Evolutionary conservation across 2,888 invertebrate species (phyloP).

Genomic region (Adela reaumurella): DNA sequence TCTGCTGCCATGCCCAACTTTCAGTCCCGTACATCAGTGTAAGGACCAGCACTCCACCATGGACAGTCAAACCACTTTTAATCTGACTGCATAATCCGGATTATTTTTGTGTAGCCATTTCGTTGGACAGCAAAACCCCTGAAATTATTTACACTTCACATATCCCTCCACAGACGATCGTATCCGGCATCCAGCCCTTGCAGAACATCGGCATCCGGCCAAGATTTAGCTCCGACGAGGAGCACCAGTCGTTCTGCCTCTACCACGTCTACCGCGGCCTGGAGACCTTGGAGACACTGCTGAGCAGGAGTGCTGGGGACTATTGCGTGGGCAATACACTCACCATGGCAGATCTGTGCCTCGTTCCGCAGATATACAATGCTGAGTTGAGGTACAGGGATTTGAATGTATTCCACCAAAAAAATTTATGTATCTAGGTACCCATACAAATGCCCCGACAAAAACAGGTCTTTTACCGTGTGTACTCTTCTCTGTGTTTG

Average conservation of each 20-base stretch:
- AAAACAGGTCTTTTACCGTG: conserved; percentile 5
- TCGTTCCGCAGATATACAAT: conserved; percentile 64
- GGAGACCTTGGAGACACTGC: conserved; percentile 48
- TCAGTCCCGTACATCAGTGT: too few relatives aligned
- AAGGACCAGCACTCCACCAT: too few relatives aligned
- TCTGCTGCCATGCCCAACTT: too few relatives aligned
- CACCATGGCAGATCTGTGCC: conserved; percentile 63
- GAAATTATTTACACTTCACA: too few relatives aligned
- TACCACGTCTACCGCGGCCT: conserved; percentile 55
- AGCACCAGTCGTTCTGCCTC: conserved; percentile 43
- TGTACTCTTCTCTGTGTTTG: conserved; percentile 22
- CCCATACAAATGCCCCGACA: conserved; percentile 5
- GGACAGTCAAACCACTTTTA: too few relatives aligned
- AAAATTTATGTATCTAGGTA: not conserved
- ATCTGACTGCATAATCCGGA: too few relatives aligned
- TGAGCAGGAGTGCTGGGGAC: conserved; percentile 42
- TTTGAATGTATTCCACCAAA: too few relatives aligned
- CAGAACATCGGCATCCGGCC: conserved; percentile 57
- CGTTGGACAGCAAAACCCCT: too few relatives aligned
- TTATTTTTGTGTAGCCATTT: too few relatives aligned
- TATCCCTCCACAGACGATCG: conserved; percentile 55
- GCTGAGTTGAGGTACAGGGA: conserved; percentile 53
- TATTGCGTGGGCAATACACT: conserved; percentile 61
- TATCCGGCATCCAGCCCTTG: conserved; percentile 66
- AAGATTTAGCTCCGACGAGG: conserved; percentile 30